Evolutionary conservation across 2,888 invertebrate species (phyloP), one percentile per base, ranked within the genome.

Genomic region (Meta bourneti): DNA sequence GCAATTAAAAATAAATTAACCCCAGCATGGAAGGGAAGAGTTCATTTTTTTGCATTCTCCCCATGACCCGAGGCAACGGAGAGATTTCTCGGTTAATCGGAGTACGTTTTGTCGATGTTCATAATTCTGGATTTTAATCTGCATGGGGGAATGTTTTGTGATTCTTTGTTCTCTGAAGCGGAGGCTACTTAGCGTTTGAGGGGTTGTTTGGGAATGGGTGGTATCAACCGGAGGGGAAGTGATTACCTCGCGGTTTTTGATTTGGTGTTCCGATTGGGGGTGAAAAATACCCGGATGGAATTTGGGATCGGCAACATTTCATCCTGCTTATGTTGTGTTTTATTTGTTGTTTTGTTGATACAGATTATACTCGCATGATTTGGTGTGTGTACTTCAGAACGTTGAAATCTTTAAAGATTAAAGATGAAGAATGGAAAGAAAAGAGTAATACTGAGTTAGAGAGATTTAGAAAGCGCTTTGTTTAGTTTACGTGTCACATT

Each of bases 1-100:
- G 19, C 81, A 81, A 81, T 70, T 81, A 81, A 81, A 81, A 81
- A 48, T 19, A 81, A 81, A 70, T 81, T 70, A 81, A 81, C 48
- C 69, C 19, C n/a, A 70, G 69, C 49, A 34, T 69, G 70, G 16
- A 7, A 48, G 7, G 70, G 48, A 61, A 61, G 7, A 8, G 54
- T 54, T 61, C 5, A 7, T 61, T 61, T 61, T 61, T 61, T 61
- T 9, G 11, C 11, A 61, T 9, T 9, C 61, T 9, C 61, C 61
- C 11, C 61, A 61, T 61, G 11, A 16, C 61, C 61, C 16, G 13
- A 61, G 61, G 61, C 61, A 9, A 61, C 61, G 7, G 61, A 61
- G 16, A 4, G 34, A 34, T 34, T 34, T 34, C 4, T 1, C 34
- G 4, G 34, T 4, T 34, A 34, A 34, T 34, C 0, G 61, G 61